These are phyloP conservation scores for Aphelocoma coerulescens DNA, from an alignment of 2,113 vertebrate genomes.

Conservation along the genomic window DNA sequence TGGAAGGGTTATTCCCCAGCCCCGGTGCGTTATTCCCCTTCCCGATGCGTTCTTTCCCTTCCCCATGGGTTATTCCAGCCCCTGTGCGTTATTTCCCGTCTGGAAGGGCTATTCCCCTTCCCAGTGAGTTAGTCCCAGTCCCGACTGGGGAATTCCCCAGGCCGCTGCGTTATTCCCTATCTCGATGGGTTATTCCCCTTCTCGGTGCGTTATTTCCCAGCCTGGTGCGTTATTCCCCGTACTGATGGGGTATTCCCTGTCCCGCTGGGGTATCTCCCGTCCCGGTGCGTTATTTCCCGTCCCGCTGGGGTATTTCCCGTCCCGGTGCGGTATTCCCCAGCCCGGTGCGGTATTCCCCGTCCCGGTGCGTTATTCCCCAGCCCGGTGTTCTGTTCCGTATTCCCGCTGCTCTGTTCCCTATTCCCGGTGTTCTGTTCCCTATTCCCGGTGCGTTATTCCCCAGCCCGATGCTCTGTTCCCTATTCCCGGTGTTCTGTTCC, in stretches of 20 bases:
- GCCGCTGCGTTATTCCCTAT: background rate
- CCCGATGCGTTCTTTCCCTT: background rate
- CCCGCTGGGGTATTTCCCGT: background rate
- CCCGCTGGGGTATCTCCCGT: rapidly evolving
- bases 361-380: too few relatives aligned
- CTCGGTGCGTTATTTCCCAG: background rate
- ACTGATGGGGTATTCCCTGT: rapidly evolving
- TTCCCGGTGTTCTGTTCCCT: too few relatives aligned
- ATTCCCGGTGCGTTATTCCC: background rate
- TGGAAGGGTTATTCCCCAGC: background rate
- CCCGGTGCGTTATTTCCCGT: rapidly evolving
- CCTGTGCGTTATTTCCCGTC: background rate
- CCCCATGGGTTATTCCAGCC: background rate
- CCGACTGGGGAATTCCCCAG: background rate
- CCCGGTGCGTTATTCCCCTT: background rate
- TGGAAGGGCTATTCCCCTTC: background rate
- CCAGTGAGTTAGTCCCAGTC: background rate
- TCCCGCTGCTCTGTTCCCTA: too few relatives aligned
- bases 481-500: too few relatives aligned
- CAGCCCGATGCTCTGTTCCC: background rate
- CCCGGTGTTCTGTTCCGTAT: too few relatives aligned
- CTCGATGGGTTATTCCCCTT: background rate
- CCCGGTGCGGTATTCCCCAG: background rate
- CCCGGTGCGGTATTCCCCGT: background rate
- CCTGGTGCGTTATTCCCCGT: background rate